These are phyloP conservation scores for Ennomos erosarius DNA, from an alignment of 2,888 invertebrate genomes.

Conservation along the genomic window DNA sequence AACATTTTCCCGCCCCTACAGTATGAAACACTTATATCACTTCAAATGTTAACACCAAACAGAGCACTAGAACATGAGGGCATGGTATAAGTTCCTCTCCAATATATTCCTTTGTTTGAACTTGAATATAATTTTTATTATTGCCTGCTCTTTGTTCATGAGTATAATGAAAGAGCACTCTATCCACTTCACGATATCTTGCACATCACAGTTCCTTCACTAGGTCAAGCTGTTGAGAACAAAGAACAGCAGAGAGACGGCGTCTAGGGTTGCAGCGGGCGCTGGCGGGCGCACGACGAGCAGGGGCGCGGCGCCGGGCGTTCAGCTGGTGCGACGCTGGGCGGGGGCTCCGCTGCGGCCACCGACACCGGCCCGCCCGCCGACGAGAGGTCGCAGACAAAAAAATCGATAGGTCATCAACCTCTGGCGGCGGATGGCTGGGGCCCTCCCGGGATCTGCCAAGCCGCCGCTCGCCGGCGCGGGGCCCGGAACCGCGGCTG, in stretches of 20 bases:
- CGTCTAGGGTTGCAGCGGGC: conserved; percentile 46
- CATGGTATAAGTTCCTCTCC: not conserved
- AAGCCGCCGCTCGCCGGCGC: conserved; percentile 61
- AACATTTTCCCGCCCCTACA: conserved; percentile 2
- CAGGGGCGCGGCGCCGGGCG: conserved; percentile 61
- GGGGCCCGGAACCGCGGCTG: conserved; percentile 46
- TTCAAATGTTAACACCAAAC: conserved; percentile 14
- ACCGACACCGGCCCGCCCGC: conserved; percentile 71
- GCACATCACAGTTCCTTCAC: conserved; percentile 44
- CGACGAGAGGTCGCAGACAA: conserved; percentile 80
- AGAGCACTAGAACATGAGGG: conserved; percentile 1
- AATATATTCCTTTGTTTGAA: conserved; percentile 33
- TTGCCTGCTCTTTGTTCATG: conserved; percentile 49
- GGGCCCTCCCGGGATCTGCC: conserved; percentile 62
- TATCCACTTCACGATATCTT: conserved; percentile 58
- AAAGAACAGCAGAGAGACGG: conserved; percentile 48
- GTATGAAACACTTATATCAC: not conserved
- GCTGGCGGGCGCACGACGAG: conserved; percentile 46
- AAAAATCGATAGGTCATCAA: conserved; percentile 85
- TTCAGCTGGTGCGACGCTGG: conserved; percentile 57
- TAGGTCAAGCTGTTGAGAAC: conserved; percentile 45
- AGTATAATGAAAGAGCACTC: conserved; percentile 32
- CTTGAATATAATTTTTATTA: conserved; percentile 6
- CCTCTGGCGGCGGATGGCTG: conserved; percentile 73
- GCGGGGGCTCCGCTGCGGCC: conserved; percentile 56